phyloP scores from a whole-genome alignment of 2,113 vertebrate species.

The Uropsilus gracilis region DNA sequence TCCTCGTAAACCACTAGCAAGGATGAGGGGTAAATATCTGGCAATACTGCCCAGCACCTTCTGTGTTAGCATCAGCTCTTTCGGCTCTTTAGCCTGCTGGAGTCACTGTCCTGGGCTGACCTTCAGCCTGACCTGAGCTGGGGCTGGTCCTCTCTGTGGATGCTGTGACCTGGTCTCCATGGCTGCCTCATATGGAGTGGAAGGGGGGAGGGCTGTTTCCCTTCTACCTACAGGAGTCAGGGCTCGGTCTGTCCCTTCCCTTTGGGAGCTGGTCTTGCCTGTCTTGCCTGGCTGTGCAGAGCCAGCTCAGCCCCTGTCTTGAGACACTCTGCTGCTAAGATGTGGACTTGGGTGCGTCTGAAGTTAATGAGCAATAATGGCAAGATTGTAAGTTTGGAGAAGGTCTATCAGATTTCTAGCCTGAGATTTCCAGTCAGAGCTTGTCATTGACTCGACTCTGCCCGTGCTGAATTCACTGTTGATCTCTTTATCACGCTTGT shows the following conservation, averaged over 20 bases:
- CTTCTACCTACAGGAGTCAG: background rate
- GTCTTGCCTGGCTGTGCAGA: background rate
- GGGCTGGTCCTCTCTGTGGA: background rate
- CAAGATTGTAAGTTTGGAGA: background rate
- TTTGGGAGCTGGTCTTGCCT: background rate
- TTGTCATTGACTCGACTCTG: background rate
- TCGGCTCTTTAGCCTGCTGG: background rate
- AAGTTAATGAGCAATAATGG: background rate
- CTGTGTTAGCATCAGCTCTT: background rate
- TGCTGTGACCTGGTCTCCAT: background rate
- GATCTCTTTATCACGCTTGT: background rate
- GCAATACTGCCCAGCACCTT: background rate
- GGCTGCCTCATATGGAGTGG: background rate
- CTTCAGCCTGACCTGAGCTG: background rate
- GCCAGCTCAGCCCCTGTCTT: background rate
- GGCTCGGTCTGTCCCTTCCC: background rate
- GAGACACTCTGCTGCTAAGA: background rate
- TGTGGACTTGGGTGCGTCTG: background rate
- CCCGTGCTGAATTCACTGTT: background rate
- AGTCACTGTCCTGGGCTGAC: background rate
- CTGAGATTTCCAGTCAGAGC: background rate
- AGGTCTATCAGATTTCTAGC: constrained; percentile 6
- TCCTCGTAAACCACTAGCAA: background rate
- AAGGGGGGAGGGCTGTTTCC: background rate
- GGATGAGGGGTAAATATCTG: background rate